phyloP scores from a whole-genome alignment of 1,140 invertebrate genomes.

The Lucilia cuprina region DNA sequence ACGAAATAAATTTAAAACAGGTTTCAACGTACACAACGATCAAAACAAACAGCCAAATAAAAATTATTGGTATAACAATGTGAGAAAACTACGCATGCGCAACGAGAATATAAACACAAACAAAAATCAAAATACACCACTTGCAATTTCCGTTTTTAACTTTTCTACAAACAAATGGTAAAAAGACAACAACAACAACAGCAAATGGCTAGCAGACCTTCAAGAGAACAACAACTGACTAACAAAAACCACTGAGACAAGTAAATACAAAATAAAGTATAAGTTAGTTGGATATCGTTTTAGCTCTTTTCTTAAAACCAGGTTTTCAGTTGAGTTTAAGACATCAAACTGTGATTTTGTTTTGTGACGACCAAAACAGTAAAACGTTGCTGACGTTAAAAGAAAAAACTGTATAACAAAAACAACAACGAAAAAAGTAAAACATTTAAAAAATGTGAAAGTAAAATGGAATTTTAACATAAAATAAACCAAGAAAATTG shows the following conservation, averaged over 20 bases:
- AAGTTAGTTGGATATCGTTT: background rate
- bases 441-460: slow-evolving; percentile 18
- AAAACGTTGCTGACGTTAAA: slow-evolving; percentile 19
- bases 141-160: background rate
- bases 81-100: slow-evolving; percentile 17
- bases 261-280: background rate
- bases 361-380: background rate
- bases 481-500: slow-evolving; percentile 1
- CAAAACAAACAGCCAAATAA: slow-evolving; percentile 16
- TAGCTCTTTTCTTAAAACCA: background rate
- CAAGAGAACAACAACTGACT: background rate
- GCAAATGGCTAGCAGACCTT: slow-evolving; percentile 6
- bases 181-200: background rate
- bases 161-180: background rate
- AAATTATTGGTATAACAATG: background rate
- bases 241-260: background rate
- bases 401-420: background rate
- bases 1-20: background rate
- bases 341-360: background rate
- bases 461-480: slow-evolving; percentile 23
- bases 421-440: background rate
- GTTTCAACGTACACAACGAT: background rate
- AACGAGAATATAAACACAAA: background rate
- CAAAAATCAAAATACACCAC: background rate
- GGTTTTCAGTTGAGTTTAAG: slow-evolving; percentile 26